These are phyloP conservation scores for Glyphotaelius pellucidus DNA, from an alignment of 2,888 invertebrate species.

Conservation along the genomic window DNA sequence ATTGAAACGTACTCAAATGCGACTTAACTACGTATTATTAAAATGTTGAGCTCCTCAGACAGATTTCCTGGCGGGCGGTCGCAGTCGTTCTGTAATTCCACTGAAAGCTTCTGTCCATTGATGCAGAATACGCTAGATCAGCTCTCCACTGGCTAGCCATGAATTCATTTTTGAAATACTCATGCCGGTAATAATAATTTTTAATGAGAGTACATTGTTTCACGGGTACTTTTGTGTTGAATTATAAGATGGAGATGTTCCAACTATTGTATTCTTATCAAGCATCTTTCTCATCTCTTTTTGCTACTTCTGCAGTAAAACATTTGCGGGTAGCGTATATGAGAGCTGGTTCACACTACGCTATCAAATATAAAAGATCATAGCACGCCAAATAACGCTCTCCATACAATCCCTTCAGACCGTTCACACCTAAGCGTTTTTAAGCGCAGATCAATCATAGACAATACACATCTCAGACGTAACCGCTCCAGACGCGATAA, in stretches of 20 bases:
- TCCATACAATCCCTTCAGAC: no score
- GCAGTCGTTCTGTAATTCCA: neutral
- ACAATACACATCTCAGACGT: no score
- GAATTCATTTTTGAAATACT: neutral
- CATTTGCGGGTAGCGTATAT: neutral
- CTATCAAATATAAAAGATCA: no score
- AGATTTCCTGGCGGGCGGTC: neutral
- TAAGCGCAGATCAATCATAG: no score
- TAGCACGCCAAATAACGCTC: no score
- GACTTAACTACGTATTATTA: neutral
- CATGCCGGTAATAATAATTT: no score
- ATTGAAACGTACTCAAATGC: constrained; percentile 6
- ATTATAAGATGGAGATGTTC: no score
- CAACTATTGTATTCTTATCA: neutral
- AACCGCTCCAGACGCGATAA: no score
- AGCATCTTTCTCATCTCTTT: neutral
- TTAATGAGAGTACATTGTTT: neutral
- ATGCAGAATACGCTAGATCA: neutral
- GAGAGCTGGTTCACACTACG: no score
- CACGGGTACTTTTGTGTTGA: neutral
- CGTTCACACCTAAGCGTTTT: no score
- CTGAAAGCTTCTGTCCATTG: neutral
- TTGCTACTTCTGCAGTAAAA: neutral
- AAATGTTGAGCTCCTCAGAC: neutral
- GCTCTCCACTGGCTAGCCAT: neutral